Evolutionary conservation across 2,797 vertebrate species (phyloP).

Genomic region (Fistularia commersonii): DNA sequence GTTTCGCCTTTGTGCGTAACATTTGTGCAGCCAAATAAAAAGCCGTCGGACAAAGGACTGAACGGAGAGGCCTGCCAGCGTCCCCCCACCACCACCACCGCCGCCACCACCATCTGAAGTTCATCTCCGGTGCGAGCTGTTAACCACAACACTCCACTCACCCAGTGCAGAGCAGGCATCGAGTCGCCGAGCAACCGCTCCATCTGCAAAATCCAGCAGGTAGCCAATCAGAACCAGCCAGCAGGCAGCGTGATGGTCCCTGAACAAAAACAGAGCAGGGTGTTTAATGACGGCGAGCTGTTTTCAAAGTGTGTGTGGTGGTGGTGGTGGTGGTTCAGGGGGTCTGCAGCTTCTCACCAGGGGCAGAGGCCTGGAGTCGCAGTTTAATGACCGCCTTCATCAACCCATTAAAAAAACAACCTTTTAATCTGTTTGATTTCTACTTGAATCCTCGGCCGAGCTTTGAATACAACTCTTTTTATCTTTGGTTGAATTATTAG

Average conservation of each 20-base stretch:
- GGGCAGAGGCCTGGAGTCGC: not conserved
- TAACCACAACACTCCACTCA: slow-evolving; percentile 70
- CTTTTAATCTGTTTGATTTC: not conserved
- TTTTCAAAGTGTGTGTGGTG: not conserved
- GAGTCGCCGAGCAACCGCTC: slow-evolving; percentile 84
- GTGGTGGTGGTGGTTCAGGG: too few relatives aligned
- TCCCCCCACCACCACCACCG: too few relatives aligned
- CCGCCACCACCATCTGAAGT: slow-evolving; percentile 20
- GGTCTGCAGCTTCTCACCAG: slow-evolving; percentile 3
- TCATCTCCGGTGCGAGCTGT: slow-evolving; percentile 40
- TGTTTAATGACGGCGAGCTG: slow-evolving; percentile 16
- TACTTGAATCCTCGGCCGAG: not conserved
- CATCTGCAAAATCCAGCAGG: slow-evolving; percentile 87
- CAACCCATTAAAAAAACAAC: not conserved
- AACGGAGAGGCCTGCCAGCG: slow-evolving; percentile 38
- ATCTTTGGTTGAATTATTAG: too few relatives aligned
- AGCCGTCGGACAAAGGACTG: slow-evolving; percentile 35
- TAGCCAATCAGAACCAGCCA: slow-evolving; percentile 92
- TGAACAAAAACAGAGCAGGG: slow-evolving; percentile 46
- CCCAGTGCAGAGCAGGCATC: slow-evolving; percentile 84
- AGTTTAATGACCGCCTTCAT: too few relatives aligned
- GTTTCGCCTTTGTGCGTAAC: not conserved
- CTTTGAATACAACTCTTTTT: too few relatives aligned
- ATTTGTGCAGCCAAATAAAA: slow-evolving; percentile 21
- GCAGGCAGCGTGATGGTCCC: slow-evolving; percentile 82